phyloP scores from a whole-genome alignment of 2,797 vertebrate species.

The Prunella strophiata region DNA sequence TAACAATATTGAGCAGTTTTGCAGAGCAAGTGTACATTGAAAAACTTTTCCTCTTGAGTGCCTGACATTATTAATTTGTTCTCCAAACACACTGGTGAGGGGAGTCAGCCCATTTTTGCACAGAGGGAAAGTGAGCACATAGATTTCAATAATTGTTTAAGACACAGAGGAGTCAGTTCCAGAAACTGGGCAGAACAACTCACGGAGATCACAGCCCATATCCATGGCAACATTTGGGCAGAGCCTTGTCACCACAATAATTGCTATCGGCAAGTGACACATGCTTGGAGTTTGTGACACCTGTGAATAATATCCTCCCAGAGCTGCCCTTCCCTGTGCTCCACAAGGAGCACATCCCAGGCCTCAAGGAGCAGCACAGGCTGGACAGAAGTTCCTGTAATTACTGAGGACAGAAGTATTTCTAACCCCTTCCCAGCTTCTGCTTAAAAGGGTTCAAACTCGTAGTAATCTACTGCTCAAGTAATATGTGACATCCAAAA shows the following conservation, averaged over 20 bases:
- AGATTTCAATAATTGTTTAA: conserved; percentile 30
- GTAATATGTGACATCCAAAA: neutral
- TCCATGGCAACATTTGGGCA: neutral
- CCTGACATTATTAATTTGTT: conserved; percentile 61
- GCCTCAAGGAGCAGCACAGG: neutral
- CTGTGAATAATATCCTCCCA: neutral
- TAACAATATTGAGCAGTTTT: conserved; percentile 63
- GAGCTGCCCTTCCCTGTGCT: neutral
- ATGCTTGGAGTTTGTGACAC: neutral
- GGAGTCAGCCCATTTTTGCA: conserved; percentile 6
- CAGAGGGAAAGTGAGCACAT: neutral
- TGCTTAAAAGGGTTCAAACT: conserved; percentile 52
- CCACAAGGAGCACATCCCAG: neutral
- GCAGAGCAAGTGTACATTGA: conserved; percentile 49
- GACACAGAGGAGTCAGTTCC: neutral
- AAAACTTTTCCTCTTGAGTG: conserved; percentile 56
- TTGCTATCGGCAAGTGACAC: neutral
- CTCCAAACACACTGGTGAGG: neutral
- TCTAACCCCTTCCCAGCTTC: conserved; percentile 11
- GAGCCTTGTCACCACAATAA: neutral
- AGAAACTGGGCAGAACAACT: neutral
- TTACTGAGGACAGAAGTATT: neutral
- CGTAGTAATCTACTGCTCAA: neutral
- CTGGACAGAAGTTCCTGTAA: neutral
- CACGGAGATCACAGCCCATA: neutral